Conservation (phyloP, 2,113 vertebrate genomes). For the Numenius arquata region DNA sequence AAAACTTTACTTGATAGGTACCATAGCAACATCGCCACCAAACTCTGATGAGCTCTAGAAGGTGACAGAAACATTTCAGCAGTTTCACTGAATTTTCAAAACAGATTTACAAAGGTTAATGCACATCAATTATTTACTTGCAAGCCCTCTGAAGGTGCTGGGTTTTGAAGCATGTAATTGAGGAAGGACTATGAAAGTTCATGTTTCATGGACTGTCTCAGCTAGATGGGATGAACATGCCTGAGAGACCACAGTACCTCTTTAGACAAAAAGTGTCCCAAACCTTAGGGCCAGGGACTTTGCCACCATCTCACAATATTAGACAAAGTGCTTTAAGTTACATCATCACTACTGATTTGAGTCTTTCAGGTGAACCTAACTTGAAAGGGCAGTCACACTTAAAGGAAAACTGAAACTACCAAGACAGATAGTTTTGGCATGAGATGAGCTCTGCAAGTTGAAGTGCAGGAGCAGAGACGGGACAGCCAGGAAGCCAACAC, state of each 20-base stretch:
- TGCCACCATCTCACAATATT: neutral
- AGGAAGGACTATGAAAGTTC: neutral
- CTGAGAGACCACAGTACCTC: neutral
- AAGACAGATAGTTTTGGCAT: neutral
- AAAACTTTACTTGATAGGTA: neutral
- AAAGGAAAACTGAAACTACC: neutral
- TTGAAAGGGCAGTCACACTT: neutral
- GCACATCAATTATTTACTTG: neutral
- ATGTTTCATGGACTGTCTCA: neutral
- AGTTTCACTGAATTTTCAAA: neutral
- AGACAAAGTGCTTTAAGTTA: neutral
- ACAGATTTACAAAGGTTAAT: neutral
- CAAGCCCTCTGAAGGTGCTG: neutral
- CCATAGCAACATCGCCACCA: neutral
- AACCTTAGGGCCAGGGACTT: neutral
- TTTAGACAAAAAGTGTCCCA: neutral
- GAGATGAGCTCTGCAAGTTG: neutral
- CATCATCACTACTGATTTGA: neutral
- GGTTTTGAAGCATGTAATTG: neutral
- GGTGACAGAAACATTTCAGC: neutral
- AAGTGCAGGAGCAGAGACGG: neutral
- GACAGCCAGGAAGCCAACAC: neutral
- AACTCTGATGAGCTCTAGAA: neutral
- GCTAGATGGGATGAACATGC: neutral
- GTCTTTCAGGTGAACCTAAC: neutral